Evolutionary conservation across 2,797 vertebrate species (phyloP).

Genomic region (Hemibagrus guttatus): DNA sequence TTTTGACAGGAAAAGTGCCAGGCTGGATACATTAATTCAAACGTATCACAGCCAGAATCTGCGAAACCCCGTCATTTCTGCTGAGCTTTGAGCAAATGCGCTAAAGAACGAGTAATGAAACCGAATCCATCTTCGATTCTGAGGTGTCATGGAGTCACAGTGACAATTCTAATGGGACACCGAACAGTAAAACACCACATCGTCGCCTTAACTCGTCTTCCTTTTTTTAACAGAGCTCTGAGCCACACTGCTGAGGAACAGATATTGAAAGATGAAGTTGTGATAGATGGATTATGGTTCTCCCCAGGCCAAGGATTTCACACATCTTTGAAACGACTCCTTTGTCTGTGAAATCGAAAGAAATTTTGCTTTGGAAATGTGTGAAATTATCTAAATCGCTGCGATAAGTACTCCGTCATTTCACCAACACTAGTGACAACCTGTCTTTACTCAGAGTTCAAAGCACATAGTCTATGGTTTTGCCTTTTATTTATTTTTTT

Average conservation of each 20-base stretch:
- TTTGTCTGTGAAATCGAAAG: slow-evolving; percentile 40
- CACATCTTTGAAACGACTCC: slow-evolving; percentile 29
- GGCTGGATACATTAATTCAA: neutral
- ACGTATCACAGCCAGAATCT: neutral
- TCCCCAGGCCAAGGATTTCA: slow-evolving; percentile 39
- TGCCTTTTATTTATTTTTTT: slow-evolving; percentile 9
- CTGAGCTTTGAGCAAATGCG: neutral
- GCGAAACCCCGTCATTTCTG: neutral
- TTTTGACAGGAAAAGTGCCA: neutral
- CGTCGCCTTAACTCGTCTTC: neutral
- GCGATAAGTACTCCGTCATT: slow-evolving; percentile 47
- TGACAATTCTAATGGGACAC: neutral
- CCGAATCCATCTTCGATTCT: neutral
- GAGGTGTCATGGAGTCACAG: slow-evolving; percentile 4
- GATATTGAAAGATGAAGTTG: slow-evolving; percentile 37
- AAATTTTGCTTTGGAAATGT: slow-evolving; percentile 43
- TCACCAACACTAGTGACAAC: slow-evolving; percentile 41
- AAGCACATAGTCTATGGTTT: slow-evolving; percentile 14
- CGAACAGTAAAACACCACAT: neutral
- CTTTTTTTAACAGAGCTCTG: slow-evolving; percentile 13
- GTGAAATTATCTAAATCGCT: slow-evolving; percentile 51
- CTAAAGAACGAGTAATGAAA: neutral
- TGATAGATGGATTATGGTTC: slow-evolving; percentile 25
- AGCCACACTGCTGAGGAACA: slow-evolving; percentile 24
- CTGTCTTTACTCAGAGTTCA: slow-evolving; percentile 44